Base-by-base conservation (phyloP, 2,797 vertebrate genomes). In the Cygnus olor region DNA sequence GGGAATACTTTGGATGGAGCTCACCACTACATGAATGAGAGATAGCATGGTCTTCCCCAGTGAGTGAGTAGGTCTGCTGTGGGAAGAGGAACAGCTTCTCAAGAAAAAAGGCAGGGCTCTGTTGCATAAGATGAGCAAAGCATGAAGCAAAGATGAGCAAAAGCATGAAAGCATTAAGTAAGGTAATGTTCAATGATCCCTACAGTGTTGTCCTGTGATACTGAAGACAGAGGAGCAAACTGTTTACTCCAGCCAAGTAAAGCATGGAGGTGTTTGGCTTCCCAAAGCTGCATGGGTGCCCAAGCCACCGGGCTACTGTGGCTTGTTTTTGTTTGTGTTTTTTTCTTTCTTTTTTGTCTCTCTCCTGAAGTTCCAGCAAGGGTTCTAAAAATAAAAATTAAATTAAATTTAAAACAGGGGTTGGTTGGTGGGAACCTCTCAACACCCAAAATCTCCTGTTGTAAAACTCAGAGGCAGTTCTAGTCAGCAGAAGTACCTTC, bases 401-500 rank as follows among this genome's bases (percentile, higher is more conserved):
- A 64, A 21, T 44, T 32, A 53, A 10, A 53, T 64, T 19, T 42
- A 81, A 27, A 7, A 0, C 60, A 84, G 72, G 65, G 4, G 4
- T 32, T 65, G 40, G 4, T 11, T 64, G 32, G 10, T 28, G 54
- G 69, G 83, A 87, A 8, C 0, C 24, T 2, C 24, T 28, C 69
- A 73, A 91, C 32, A 78, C 40, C 27, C 49, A 34, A 74, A 68
- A 54, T 61, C 44, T 88, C 76, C 77, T 85, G 42, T 86, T 86
- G 8, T 74, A 61, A 90, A 96, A 85, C 54, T 94, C 69, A 74
- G 74, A 82, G 93, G 40, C 32, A 15, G 24, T 85, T 82, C 25
- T 92, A 80, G n/a, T 80, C 87, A 47, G 82, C 89, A 91, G 77
- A 92, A 85, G 71, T 71, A 89, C 38, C 82, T 92, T 89, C 72